These are phyloP conservation scores for Hipparchia semele DNA, from an alignment of 2,888 invertebrate genomes.

Conservation along the genomic window DNA sequence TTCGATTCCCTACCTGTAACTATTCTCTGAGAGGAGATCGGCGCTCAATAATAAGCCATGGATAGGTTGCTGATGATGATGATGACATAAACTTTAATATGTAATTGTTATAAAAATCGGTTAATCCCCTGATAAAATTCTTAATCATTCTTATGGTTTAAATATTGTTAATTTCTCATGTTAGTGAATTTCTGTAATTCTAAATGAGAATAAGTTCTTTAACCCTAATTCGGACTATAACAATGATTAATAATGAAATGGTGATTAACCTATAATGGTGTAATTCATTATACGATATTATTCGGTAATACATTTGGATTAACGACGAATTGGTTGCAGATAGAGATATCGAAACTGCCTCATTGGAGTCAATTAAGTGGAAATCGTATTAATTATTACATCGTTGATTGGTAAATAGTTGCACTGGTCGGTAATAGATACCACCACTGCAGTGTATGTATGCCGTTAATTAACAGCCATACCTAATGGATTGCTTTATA, in stretches of 20 bases:
- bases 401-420: constrained; percentile 39
- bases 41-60: no score
- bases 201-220: no score
- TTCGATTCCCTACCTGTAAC: no score
- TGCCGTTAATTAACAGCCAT: constrained; percentile 1
- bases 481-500: background rate
- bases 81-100: constrained; percentile 69
- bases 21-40: no score
- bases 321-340: constrained; percentile 35
- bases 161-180: no score
- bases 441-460: constrained; percentile 17
- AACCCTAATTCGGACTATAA: constrained; percentile 14
- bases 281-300: constrained; percentile 22
- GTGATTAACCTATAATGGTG: constrained; percentile 21
- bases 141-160: background rate
- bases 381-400: constrained; percentile 43
- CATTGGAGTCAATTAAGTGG: constrained; percentile 40
- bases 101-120: constrained; percentile 70
- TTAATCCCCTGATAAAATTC: constrained; percentile 49
- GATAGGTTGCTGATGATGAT: no score
- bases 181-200: no score
- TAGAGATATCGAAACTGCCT: constrained; percentile 34
- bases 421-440: constrained; percentile 32
- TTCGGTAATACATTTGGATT: constrained; percentile 29
- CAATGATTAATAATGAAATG: constrained; percentile 25